Evolutionary conservation across 2,888 invertebrate species (phyloP), one percentile per base, ranked within the genome.

Genomic region (Athalia cordata): DNA sequence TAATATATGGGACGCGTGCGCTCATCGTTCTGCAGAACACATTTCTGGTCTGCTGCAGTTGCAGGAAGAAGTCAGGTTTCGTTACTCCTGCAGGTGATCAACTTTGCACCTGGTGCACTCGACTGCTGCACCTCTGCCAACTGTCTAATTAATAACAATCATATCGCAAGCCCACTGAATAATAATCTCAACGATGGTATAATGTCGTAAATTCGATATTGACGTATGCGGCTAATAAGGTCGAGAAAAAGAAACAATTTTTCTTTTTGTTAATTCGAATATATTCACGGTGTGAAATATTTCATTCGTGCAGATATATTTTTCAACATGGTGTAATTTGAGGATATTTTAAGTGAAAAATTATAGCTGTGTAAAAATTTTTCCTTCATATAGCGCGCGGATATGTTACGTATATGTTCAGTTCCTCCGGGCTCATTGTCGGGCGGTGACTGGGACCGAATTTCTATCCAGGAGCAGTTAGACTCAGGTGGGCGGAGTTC

Each of bases 111-210:
- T 86, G 86, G 85, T 84, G 82, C 78, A 74, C 75, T 29, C 29
- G 29, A 29, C 29, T 29, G 29, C 29, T 29, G 29, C 29, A 64
- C 79, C 81, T 82, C 81, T 59, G 82, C 85, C 86, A 86, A 86
- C 86, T 86, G 85, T 84, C 86, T 86, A 86, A 87, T 87, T 87
- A 87, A 86, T 86, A 85, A 85, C 83, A 86, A 86, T 85, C 83
- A 82, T 78, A 79, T 79, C 80, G 80, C 80, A 72, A 77, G 80
- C 80, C 80, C 81, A 82, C 78, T 80, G 81, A 81, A 80, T 78
- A 77, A 77, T 75, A 80, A 78, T 80, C 80, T 81, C 78, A 80
- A 75, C 49, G 64, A 62, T 11, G 61, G 62, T 50, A 29, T 29
- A 29, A 29, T 29, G 29, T 29, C 29, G 2, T 29, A 29, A 29